Evolutionary conservation across 2,888 invertebrate genomes (phyloP).

Genomic region (Diachrysia chrysitis): DNA sequence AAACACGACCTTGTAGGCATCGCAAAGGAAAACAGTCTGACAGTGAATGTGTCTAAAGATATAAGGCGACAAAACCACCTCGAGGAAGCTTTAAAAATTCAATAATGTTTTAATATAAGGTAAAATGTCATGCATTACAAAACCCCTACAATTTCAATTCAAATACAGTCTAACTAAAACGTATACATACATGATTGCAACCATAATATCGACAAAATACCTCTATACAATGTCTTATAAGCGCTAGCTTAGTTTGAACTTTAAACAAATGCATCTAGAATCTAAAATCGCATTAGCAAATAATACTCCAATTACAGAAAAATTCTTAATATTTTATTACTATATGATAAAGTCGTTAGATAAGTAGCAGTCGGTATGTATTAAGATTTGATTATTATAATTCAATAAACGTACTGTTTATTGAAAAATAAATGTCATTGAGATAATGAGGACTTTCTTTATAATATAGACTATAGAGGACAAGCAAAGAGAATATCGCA

Average conservation of each 20-base stretch:
- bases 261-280: conserved; percentile 10
- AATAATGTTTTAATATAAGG: not conserved
- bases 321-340: conserved; percentile 6
- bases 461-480: not conserved
- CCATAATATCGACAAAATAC: conserved; percentile 24
- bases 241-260: conserved; percentile 30
- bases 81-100: conserved; percentile 11
- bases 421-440: not conserved
- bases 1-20: not conserved
- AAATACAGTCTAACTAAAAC: conserved; percentile 53
- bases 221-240: conserved; percentile 37
- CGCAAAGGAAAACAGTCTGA: not conserved
- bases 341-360: conserved; percentile 5
- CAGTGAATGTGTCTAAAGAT: not conserved
- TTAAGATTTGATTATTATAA: too few species aligned
- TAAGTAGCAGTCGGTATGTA: not conserved
- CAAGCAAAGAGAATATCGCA: not conserved
- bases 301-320: conserved; percentile 45
- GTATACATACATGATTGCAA: conserved; percentile 47
- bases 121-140: conserved; percentile 24
- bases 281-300: conserved; percentile 39
- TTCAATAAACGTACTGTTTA: not conserved
- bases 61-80: not conserved
- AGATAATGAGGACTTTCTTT: not conserved
- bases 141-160: conserved; percentile 43